phyloP scores from a whole-genome alignment of 2,113 vertebrate genomes.

The Pelecanus crispus region DNA sequence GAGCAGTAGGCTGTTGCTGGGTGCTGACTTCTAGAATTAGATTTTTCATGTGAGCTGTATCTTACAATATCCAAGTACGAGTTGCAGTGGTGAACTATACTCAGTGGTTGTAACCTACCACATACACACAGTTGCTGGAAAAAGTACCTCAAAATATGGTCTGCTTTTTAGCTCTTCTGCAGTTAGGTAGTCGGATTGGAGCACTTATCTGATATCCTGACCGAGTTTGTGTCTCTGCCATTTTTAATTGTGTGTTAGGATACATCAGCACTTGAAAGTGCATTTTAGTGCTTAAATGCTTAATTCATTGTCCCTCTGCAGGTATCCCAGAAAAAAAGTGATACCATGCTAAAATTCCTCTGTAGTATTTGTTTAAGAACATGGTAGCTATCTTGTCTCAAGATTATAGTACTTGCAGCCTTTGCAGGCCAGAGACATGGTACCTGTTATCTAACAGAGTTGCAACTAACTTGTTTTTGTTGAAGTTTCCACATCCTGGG shows the following conservation, averaged over 20 bases:
- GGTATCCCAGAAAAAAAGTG: neutral
- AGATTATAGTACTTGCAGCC: neutral
- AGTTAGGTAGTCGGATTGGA: neutral
- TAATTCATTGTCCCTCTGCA: neutral
- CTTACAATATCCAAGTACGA: neutral
- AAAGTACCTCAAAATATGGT: neutral
- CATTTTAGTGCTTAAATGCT: neutral
- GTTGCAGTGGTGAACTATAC: neutral
- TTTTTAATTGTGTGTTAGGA: neutral
- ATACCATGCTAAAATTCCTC: neutral
- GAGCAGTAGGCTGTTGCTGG: neutral
- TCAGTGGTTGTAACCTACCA: neutral
- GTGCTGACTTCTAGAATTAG: neutral
- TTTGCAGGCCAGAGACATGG: neutral
- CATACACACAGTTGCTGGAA: neutral
- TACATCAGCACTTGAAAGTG: neutral
- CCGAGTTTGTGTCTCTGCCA: neutral
- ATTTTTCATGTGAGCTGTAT: neutral
- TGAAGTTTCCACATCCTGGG: constrained; percentile 88
- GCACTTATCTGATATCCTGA: neutral
- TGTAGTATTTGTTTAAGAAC: neutral
- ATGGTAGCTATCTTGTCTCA: neutral
- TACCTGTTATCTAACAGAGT: neutral
- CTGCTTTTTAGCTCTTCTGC: neutral
- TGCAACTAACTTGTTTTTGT: neutral